Evolutionary conservation across 2,113 vertebrate species (phyloP).

Genomic region (Upupa epops): DNA sequence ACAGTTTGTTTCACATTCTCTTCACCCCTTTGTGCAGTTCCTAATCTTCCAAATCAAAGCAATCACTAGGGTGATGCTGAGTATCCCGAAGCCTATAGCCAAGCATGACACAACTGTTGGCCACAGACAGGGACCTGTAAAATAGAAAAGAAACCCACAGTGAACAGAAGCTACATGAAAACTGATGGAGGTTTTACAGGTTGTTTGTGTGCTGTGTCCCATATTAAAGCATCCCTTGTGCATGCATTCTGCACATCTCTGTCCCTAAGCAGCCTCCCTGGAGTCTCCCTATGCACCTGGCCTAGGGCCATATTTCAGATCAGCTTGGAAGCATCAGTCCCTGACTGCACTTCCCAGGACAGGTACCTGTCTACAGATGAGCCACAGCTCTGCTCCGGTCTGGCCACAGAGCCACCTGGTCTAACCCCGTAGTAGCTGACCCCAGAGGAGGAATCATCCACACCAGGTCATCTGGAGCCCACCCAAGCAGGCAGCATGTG

Average conservation of each 20-base stretch:
- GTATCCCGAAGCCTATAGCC: background rate
- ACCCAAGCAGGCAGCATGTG: background rate
- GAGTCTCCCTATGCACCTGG: background rate
- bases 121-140: background rate
- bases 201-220: background rate
- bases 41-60: conserved; percentile 30
- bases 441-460: background rate
- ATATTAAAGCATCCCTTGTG: background rate
- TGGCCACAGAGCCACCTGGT: background rate
- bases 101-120: background rate
- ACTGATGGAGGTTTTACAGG: background rate
- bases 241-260: background rate
- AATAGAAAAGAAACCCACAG: background rate
- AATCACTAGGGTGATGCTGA: background rate
- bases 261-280: background rate
- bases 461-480: background rate
- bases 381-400: background rate
- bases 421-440: background rate
- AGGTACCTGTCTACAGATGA: background rate
- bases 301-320: background rate
- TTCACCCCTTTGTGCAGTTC: conserved; percentile 13
- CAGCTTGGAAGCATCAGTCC: background rate
- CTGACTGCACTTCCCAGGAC: background rate
- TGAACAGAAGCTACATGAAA: background rate
- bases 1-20: background rate